Evolutionary conservation across 2,113 vertebrate species (phyloP), one percentile per base, ranked within the genome.

Genomic region (Bufo bufo): DNA sequence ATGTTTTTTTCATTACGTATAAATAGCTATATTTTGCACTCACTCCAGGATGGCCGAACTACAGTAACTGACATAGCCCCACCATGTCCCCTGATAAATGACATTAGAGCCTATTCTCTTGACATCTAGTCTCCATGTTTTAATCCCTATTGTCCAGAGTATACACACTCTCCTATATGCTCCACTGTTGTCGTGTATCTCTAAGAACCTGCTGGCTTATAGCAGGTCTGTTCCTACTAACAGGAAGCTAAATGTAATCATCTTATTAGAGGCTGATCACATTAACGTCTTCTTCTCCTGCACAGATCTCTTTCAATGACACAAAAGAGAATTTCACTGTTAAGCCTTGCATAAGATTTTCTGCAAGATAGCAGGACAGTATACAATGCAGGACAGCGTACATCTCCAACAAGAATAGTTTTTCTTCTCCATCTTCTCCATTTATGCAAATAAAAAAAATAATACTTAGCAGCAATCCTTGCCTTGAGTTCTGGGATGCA

Each of bases 191-290:
- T 74, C 49, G 45, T 75, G 45, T 47, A 20, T 75, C 72, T 75
- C 72, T 19, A 49, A 75, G 45, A 75, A 75, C 45, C 72, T 75
- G 45, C 45, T 50, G 72, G 47, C 72, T 75, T 75, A 75, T 75
- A 11, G 72, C 72, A 75, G 72, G 72, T 75, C 72, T 75, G 72
- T 49, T 75, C 72, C 45, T 75, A 50, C 72, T 75, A 75, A 75
- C 72, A 75, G 72, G 72, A 75, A 75, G 72, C 72, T 50, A 50
- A 75, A 75, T 23, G 72, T 75, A 75, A 75, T 75, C 72, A 75
- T 75, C 72, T 75, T 19, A 75, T 75, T 75, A 75, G 72, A 75
- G 7, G 72, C 72, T 75, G 72, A 75, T 75, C 72, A 75, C 72
- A 75, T 75, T 75, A 75, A 75, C 72, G 49, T 75, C 72, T 69